Percentiles rank a stretch among this genome's conserved stretches.
These are phyloP conservation scores for Heliconius ismenius DNA, from an alignment of 2,888 invertebrate genomes.

Conservation along the genomic window DNA sequence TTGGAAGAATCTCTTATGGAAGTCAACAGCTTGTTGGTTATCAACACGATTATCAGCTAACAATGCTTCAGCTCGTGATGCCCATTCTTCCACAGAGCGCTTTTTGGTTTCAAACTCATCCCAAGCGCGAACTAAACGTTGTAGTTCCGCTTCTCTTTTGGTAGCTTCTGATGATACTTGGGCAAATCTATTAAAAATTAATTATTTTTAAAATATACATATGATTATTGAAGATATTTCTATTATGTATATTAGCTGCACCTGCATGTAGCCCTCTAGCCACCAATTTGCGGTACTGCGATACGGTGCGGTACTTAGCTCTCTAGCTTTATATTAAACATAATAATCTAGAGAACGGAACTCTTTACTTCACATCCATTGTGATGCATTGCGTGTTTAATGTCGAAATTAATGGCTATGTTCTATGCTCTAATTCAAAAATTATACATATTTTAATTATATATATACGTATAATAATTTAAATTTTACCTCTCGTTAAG, in stretches of 20 bases:
- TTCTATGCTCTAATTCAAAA: background rate
- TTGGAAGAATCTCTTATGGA: conserved; percentile 93
- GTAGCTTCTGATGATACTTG: conserved; percentile 89
- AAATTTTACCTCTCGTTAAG: conserved; percentile 85
- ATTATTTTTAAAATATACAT: background rate
- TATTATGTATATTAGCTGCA: too few relatives aligned
- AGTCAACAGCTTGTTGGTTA: conserved; percentile 89
- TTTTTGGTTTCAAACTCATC: conserved; percentile 90
- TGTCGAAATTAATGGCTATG: background rate
- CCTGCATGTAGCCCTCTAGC: too few relatives aligned
- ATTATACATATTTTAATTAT: too few relatives aligned
- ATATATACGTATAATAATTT: background rate
- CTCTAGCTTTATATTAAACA: too few relatives aligned
- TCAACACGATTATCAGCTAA: conserved; percentile 90
- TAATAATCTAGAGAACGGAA: too few relatives aligned
- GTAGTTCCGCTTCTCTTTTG: conserved; percentile 89
- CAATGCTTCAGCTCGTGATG: conserved; percentile 90
- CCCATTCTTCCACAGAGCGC: conserved; percentile 91
- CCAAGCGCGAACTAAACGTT: conserved; percentile 91
- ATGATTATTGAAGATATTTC: too few relatives aligned
- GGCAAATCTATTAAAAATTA: conserved; percentile 81
- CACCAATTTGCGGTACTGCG: too few relatives aligned
- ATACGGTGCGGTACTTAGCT: too few relatives aligned
- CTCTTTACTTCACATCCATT: too few relatives aligned
- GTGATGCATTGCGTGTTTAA: too few relatives aligned